Base-by-base conservation (phyloP, 2,797 vertebrate genomes). In the Staurois parvus region DNA sequence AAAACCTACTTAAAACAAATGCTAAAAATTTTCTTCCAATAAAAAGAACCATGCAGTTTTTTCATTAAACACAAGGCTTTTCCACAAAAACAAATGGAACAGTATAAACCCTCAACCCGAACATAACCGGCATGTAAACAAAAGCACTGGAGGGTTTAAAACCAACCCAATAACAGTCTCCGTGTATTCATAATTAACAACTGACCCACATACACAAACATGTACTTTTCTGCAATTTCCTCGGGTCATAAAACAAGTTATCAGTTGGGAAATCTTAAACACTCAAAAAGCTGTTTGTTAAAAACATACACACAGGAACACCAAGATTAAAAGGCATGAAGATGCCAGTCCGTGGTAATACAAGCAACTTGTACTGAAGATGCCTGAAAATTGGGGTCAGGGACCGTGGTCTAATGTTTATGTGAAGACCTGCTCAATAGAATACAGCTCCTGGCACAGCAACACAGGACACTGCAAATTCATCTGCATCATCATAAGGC, bases 211-310 rank as follows among this genome's bases (percentile, higher is more conserved):
- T 69, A 69, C 67, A 32, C 48, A 52, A 17, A 52, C 48, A 52
- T 52, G 19, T 52, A 67, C 29, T 67, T 67, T 29, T 67, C 28
- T 67, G 66, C 28, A 67, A 67, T 72, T 72, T 72, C 69, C 34
- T 72, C 5, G 30, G 69, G 69, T 72, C 24, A 40, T 67, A 73
- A 73, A 73, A 48, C 37, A 48, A 42, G n/a, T 19, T 30, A 74
- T 52, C 42, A 52, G 72, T 7, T 42, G 26, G 72, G 26, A 52
- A 74, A 74, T 52, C 72, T 52, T 45, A 45, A 74, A 74, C 42
- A 74, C 42, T n/a, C 17, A 26, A 26, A 48, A 19, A 74, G 72
- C 72, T 74, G 28, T 28, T 42, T 52, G n/a, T 52, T 48, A 29
- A 48, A 48, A 42, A 30, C 15, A 15, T 74, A 32, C 67, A 69